These are phyloP conservation scores for Eidolon dupreanum DNA, from an alignment of 2,797 vertebrate species.

Conservation along the genomic window DNA sequence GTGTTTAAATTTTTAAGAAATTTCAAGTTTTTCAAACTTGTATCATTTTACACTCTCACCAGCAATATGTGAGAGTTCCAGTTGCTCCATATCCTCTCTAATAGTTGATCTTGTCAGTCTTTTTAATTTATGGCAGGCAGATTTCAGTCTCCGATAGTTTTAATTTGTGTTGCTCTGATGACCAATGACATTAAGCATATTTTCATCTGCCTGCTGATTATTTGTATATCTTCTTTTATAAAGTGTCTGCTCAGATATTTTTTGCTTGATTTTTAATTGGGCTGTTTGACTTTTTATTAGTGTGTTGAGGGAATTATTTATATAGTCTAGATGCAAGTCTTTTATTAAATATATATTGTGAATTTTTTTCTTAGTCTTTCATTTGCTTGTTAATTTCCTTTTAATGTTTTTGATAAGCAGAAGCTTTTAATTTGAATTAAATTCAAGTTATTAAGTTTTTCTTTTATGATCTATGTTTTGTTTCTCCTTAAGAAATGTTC, in stretches of 20 bases:
- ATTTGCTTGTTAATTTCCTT: background rate
- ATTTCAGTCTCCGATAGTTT: background rate
- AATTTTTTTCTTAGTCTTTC: background rate
- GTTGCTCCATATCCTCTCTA: background rate
- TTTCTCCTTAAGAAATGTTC: background rate
- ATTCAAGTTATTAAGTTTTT: background rate
- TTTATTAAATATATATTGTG: background rate
- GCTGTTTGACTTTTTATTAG: background rate
- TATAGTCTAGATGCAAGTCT: background rate
- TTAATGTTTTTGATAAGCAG: background rate
- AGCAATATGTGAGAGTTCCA: background rate
- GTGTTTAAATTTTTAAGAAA: background rate
- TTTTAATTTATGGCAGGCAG: background rate
- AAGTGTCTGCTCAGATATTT: background rate
- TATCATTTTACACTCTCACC: background rate
- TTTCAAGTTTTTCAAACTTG: background rate
- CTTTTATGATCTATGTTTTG: background rate
- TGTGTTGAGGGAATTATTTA: background rate
- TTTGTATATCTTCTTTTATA: background rate
- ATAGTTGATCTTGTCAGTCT: background rate
- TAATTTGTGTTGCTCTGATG: background rate
- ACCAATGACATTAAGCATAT: background rate
- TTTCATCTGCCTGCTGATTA: background rate
- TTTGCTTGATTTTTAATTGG: background rate
- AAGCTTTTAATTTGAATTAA: background rate